Percentiles rank a stretch among this genome's conserved stretches.
Evolutionary conservation across 1,140 invertebrate genomes (phyloP).

Genomic region (Mesaphorura yosii): DNA sequence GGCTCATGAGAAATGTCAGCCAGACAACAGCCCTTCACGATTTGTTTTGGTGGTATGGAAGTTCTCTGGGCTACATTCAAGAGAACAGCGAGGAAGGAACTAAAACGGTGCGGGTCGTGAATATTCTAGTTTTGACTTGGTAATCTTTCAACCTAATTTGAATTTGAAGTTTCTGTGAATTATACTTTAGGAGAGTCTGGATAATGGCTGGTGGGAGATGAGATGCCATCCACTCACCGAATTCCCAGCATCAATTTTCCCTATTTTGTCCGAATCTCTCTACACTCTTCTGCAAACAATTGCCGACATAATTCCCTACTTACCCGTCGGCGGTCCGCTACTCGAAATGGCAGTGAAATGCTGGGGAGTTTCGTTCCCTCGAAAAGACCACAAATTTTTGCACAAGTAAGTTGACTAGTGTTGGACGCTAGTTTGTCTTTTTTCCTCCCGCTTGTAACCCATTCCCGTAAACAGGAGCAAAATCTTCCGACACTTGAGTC

Average conservation of each 20-base stretch:
- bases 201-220: slow-evolving; percentile 31
- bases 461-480: slow-evolving; percentile 48
- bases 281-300: slow-evolving; percentile 82
- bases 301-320: slow-evolving; percentile 78
- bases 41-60: slow-evolving; percentile 88
- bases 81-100: slow-evolving; percentile 35
- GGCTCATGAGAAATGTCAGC: slow-evolving; percentile 82
- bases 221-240: slow-evolving; percentile 21
- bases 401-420: slow-evolving; percentile 50
- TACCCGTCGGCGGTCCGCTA: slow-evolving; percentile 72
- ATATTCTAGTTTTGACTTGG: too few relatives aligned
- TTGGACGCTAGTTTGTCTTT: neutral
- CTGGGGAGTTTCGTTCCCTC: slow-evolving; percentile 79
- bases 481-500: slow-evolving; percentile 92
- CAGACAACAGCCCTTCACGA: slow-evolving; percentile 84
- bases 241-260: slow-evolving; percentile 26
- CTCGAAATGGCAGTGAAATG: slow-evolving; percentile 86
- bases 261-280: slow-evolving; percentile 59
- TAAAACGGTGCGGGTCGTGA: too few relatives aligned
- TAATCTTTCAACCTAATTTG: too few relatives aligned
- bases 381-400: slow-evolving; percentile 82
- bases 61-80: slow-evolving; percentile 44
- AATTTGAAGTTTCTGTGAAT: too few relatives aligned
- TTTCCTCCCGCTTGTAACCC: slow-evolving; percentile 4
- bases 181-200: slow-evolving; percentile 19